phyloP scores from a whole-genome alignment of 30 jellyfish, hydroid and myxozoan genomes.

The Turritopsis dohrnii region DNA sequence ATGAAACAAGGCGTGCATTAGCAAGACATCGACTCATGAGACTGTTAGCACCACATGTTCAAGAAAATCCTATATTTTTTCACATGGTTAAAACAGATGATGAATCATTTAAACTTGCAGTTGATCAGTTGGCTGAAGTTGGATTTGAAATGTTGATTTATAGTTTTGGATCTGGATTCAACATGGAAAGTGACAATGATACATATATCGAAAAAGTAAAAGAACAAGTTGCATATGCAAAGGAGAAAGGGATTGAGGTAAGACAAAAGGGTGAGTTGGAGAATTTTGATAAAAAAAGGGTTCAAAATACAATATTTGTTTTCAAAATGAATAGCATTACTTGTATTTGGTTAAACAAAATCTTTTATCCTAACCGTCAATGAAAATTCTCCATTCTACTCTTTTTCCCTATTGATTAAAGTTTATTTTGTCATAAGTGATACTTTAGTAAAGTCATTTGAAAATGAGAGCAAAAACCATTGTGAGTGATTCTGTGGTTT shows the following conservation, averaged over 20 bases:
- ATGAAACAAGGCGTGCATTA: constrained; percentile 25
- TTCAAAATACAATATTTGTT: no score
- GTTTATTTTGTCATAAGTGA: no score
- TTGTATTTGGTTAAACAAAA: no score
- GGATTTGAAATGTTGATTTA: constrained; percentile 41
- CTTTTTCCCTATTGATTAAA: no score
- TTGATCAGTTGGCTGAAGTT: constrained; percentile 37
- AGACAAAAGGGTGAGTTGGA: background rate
- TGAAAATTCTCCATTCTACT: no score
- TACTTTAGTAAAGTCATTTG: no score
- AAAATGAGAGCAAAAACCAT: no score
- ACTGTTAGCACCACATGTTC: constrained; percentile 29
- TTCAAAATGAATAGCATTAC: no score
- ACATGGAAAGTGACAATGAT: constrained; percentile 21
- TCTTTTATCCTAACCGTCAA: no score
- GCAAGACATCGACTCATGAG: constrained; percentile 22
- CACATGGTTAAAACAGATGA: constrained; percentile 23
- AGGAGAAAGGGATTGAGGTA: constrained; percentile 34
- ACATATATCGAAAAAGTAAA: constrained; percentile 11
- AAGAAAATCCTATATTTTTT: constrained; percentile 35
- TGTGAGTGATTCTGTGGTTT: no score
- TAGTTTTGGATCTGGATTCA: constrained; percentile 29
- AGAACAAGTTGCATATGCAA: constrained; percentile 26
- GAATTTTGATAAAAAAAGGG: no score
- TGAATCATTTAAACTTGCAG: background rate